A percentile compares a stretch with the other conserved stretches of the same genome.
These are phyloP conservation scores for Rattus rattus DNA, from an alignment of 2,113 vertebrate genomes.

Conservation along the genomic window DNA sequence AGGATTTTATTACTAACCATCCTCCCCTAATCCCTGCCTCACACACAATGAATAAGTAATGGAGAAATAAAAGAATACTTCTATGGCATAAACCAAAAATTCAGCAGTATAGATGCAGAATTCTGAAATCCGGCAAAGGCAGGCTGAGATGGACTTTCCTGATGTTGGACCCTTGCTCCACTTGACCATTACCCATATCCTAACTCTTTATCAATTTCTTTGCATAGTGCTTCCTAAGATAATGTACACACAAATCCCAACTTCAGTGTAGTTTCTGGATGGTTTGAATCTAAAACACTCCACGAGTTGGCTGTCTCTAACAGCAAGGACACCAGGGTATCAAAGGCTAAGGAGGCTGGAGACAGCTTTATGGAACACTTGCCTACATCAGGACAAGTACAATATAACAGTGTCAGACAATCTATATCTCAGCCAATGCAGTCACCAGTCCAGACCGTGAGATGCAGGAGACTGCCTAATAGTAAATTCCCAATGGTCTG, in stretches of 20 bases:
- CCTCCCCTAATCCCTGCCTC: neutral
- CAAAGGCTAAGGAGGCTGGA: accelerated
- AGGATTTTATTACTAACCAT: neutral
- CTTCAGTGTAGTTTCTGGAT: neutral
- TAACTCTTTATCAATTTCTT: neutral
- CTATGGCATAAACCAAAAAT: neutral
- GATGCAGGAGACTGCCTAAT: neutral
- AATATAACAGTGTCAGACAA: neutral
- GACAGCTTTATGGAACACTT: neutral
- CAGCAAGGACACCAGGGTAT: accelerated
- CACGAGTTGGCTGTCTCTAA: no score
- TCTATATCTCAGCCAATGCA: neutral
- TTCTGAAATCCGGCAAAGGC: neutral
- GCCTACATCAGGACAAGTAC: no score
- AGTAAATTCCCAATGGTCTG: neutral
- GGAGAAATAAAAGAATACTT: neutral
- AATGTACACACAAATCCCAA: neutral
- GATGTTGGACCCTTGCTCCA: neutral
- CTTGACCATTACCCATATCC: neutral
- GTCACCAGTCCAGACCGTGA: neutral
- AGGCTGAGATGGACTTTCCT: neutral
- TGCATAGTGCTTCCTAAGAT: neutral
- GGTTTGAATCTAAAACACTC: neutral
- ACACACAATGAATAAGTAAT: neutral
- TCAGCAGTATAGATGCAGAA: neutral